Base-by-base conservation (phyloP, 2,113 vertebrate species). In the Dipodomys merriami region DNA sequence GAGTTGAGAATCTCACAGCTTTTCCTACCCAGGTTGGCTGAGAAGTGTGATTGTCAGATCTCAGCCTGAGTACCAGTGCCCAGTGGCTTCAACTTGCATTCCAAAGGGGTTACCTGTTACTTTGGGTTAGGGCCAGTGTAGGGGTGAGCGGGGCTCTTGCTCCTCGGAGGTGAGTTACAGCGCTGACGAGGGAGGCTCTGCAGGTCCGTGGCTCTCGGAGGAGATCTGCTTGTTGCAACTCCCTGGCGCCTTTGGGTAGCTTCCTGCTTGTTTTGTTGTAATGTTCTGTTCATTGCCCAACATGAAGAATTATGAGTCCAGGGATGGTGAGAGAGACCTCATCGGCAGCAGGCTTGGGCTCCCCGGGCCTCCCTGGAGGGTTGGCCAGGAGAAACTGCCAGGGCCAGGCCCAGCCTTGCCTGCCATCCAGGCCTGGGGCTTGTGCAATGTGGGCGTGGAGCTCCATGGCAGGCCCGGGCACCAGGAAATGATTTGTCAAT, bases 261-360 rank as follows among this genome's bases (percentile, higher is more conserved):
- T 74, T 49, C 90, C 49, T 72, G 72, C 76, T 86, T 83, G 53
- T 79, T 94, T 87, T 65, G 68, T 88, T 83, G 27, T 72, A 25
- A 88, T 76, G 20, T 73, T 80, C 87, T 35, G 11, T 65, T 44
- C 20, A 0, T 91, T 74, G 84, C 80, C 68, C 49, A 69, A 53
- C 73, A 25, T 76, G 86, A 80, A 90, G 64, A 86, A 82, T 46
- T 46, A 29, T 78, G 84, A 60, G 39, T 46, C 23, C 1, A 2
- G 30, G 11, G 68, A 49, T 86, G 76, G 15, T 11, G 64, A 73
- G 86, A 87, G 33, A 62, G 29, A 86, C 77, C 87, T n/a, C 68
- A 49, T 71, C 46, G 46, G 46, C 83, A 65, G 13, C 3, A 10
- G 46, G 68, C 57, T 19, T 25, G 18, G 65, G 53, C 74, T 74